Evolutionary conservation across 2,113 vertebrate species (phyloP).

Genomic region (Chionis minor): DNA sequence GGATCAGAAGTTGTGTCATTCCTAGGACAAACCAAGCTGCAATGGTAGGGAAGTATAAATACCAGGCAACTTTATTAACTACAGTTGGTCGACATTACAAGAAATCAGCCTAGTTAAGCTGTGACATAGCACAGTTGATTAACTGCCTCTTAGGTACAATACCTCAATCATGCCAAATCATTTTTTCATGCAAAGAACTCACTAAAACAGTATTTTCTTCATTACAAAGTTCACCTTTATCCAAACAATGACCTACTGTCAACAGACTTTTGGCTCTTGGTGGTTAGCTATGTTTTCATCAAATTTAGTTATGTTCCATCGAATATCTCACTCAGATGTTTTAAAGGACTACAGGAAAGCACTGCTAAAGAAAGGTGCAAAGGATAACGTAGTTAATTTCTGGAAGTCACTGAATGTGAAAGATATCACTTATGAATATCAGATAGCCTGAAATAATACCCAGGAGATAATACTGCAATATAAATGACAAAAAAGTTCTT

Average conservation of each 20-base stretch:
- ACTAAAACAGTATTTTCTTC: background rate
- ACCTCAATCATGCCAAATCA: background rate
- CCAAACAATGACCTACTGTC: background rate
- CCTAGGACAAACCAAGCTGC: background rate
- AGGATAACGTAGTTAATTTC: conserved; percentile 28
- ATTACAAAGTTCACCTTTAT: background rate
- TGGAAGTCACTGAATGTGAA: background rate
- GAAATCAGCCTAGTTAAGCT: background rate
- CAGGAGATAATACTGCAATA: background rate
- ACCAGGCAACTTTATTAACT: background rate
- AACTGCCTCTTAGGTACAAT: background rate
- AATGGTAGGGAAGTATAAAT: background rate
- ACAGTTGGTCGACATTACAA: background rate
- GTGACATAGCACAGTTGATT: background rate
- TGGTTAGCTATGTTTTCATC: background rate
- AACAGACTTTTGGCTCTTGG: background rate
- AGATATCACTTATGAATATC: background rate
- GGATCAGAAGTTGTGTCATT: background rate
- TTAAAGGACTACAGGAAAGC: conserved; percentile 33
- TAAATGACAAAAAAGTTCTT: background rate
- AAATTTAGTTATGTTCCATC: background rate
- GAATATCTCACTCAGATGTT: background rate
- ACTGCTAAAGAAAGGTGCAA: background rate
- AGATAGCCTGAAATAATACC: conserved; percentile 11
- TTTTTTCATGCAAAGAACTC: background rate